These are phyloP conservation scores for Artibeus jamaicensis DNA, from an alignment of 2,797 vertebrate species.

Conservation along the genomic window DNA sequence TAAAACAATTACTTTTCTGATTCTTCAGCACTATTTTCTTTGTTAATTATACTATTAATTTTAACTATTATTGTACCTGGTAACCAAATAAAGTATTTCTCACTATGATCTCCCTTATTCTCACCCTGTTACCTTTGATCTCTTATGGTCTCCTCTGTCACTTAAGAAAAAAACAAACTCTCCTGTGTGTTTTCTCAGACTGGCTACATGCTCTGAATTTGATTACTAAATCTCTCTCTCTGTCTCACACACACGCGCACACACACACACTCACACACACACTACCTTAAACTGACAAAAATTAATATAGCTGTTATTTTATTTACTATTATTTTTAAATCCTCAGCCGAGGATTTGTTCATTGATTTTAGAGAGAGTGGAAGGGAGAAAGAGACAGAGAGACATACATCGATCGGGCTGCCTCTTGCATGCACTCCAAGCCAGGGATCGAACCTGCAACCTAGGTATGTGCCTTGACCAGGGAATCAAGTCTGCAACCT, in stretches of 20 bases:
- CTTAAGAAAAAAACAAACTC: neutral
- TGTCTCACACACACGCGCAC: too few species aligned
- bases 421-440: too few species aligned
- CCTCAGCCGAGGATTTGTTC: too few species aligned
- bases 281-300: neutral
- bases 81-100: neutral
- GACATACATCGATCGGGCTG: too few species aligned
- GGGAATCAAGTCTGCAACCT: too few species aligned
- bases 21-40: neutral
- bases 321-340: too few species aligned
- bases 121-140: neutral
- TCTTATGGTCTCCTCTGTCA: neutral
- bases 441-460: too few species aligned
- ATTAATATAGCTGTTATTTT: neutral
- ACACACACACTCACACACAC: neutral
- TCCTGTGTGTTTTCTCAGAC: neutral
- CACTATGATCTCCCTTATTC: neutral
- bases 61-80: neutral
- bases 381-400: too few species aligned
- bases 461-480: too few species aligned
- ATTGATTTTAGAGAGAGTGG: too few species aligned
- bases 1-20: neutral
- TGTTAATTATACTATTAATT: neutral
- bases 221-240: neutral
- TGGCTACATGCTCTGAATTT: neutral